These are phyloP conservation scores for Eupithecia subumbrata DNA, from an alignment of 2,888 invertebrate species.

Conservation along the genomic window DNA sequence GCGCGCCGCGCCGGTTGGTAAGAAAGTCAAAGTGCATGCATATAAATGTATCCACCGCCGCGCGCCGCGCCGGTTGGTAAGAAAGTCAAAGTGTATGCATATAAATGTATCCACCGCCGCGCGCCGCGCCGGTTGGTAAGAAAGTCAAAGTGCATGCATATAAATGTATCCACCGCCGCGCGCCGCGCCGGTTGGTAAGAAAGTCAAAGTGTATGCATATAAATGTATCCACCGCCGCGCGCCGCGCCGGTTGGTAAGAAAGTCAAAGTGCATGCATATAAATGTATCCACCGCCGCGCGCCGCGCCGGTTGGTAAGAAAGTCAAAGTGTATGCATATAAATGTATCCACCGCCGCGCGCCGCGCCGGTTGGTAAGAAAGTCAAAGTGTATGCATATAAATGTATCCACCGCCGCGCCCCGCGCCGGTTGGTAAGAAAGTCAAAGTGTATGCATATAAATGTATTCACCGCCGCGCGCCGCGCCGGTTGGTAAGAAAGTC, in stretches of 20 bases:
- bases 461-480: too few species aligned
- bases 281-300: conserved; percentile 40
- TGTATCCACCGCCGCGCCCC: too few species aligned
- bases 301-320: too few species aligned
- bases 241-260: too few species aligned
- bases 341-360: conserved; percentile 40
- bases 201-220: conserved; percentile 40
- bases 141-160: conserved; percentile 40
- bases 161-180: conserved; percentile 40
- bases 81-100: conserved; percentile 40
- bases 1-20: too few species aligned
- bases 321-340: conserved; percentile 39
- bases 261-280: conserved; percentile 40
- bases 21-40: conserved; percentile 40
- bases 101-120: conserved; percentile 39
- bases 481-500: too few species aligned
- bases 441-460: conserved; percentile 40
- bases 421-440: too few species aligned
- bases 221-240: conserved; percentile 40
- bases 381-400: conserved; percentile 40
- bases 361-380: too few species aligned
- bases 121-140: too few species aligned
- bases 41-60: conserved; percentile 39
- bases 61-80: too few species aligned
- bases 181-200: too few species aligned